Evolutionary conservation across 1,140 invertebrate genomes (phyloP).

Genomic region (Tetranychus cinnabarinus): DNA sequence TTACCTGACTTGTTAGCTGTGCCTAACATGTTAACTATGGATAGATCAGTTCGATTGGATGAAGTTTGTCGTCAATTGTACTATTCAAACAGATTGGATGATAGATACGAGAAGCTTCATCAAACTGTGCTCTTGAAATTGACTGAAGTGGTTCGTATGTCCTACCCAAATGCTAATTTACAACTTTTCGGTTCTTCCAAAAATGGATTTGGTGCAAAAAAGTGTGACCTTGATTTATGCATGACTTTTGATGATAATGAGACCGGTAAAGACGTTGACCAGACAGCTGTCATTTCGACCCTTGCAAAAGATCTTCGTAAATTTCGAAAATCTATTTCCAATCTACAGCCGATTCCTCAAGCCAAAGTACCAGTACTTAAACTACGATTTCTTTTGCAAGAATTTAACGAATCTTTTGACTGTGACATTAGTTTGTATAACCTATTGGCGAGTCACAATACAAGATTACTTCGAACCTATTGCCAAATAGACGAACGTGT

Average conservation of each 20-base stretch:
- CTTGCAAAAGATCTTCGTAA: conserved; percentile 23
- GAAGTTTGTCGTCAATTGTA: not conserved
- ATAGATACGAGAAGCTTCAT: not conserved
- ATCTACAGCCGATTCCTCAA: conserved; percentile 29
- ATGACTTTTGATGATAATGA: conserved; percentile 26
- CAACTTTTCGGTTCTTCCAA: conserved; percentile 33
- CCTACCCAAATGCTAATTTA: conserved; percentile 18
- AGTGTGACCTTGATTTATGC: conserved; percentile 36
- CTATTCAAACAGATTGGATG: not conserved
- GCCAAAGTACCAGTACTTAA: conserved; percentile 42
- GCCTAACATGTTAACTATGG: conserved; percentile 14
- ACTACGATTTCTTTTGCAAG: conserved; percentile 23
- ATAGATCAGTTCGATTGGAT: not conserved
- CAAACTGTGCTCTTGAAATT: not conserved
- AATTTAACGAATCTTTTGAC: conserved; percentile 19
- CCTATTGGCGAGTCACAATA: conserved; percentile 29
- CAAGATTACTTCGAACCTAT: conserved; percentile 28
- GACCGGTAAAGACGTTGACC: conserved; percentile 20
- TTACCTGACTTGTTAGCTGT: conserved; percentile 22
- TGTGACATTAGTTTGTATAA: conserved; percentile 38
- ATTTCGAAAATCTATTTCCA: conserved; percentile 19
- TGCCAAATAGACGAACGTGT: conserved; percentile 29
- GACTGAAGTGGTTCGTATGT: not conserved
- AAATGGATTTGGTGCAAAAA: conserved; percentile 35
- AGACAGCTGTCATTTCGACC: conserved; percentile 22